phyloP scores from a whole-genome alignment of 1,140 invertebrate species.

The Penaeus indicus region DNA sequence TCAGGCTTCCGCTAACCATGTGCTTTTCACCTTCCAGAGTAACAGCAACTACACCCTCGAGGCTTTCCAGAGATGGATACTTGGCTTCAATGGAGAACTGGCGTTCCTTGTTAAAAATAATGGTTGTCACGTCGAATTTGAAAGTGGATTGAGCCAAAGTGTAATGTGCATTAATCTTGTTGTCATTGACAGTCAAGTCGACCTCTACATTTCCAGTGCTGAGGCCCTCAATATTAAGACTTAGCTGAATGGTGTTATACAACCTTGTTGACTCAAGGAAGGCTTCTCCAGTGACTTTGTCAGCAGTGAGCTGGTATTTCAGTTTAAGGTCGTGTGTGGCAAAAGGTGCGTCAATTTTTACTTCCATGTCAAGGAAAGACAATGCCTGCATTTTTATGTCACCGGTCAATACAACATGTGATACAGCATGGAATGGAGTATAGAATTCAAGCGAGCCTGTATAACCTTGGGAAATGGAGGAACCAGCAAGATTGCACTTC shows the following conservation, averaged over 20 bases:
- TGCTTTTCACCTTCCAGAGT: slow-evolving; percentile 29
- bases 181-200: slow-evolving; percentile 18
- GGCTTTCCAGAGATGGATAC: slow-evolving; percentile 35
- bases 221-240: slow-evolving; percentile 1
- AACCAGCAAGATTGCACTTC: slow-evolving; percentile 38
- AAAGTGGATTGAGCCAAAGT: slow-evolving; percentile 32
- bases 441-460: slow-evolving; percentile 32
- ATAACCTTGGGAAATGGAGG: slow-evolving; percentile 17
- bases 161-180: slow-evolving; percentile 12
- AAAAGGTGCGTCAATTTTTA: slow-evolving; percentile 36
- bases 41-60: slow-evolving; percentile 23
- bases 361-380: slow-evolving; percentile 16
- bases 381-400: slow-evolving; percentile 36
- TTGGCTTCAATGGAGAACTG: slow-evolving; percentile 31
- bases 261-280: neutral
- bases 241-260: neutral
- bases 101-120: neutral
- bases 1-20: slow-evolving; percentile 21
- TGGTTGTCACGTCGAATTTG: neutral
- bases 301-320: slow-evolving; percentile 4
- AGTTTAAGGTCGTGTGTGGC: slow-evolving; percentile 25
- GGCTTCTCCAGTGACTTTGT: neutral
- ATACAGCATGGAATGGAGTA: slow-evolving; percentile 49
- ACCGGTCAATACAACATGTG: slow-evolving; percentile 32
- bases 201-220: neutral